Base-by-base conservation (phyloP, 35 echinoderm and acorn worm genomes). In the Apostichopus japonicus region DNA sequence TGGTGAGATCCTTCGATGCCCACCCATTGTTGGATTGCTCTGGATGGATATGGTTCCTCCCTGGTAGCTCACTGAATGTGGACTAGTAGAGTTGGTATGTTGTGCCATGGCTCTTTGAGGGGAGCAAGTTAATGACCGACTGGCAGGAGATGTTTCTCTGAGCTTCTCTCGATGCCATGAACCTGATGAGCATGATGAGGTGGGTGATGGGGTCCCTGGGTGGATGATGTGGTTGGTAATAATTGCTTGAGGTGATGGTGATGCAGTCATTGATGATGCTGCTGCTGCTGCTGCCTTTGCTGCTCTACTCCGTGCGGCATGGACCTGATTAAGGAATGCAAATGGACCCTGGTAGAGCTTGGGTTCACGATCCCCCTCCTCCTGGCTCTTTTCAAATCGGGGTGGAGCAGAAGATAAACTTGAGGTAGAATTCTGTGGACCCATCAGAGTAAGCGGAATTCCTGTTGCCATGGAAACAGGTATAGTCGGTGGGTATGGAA, bases 21-120 rank as follows among this genome's bases (percentile, higher is more conserved):
- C 67, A 14, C 72, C 62, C 10, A 70, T 76, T 22, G 54, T 87
- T 10, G 88, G 88, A 54, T 71, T 90, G 33, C 67, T 78, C 91
- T 94, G 93, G 61, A 97, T 94, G 22, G 95, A 95, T 82, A 97
- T 97, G 54, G 95, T 97, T 2, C 95, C 95, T 19, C 95, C 95
- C 92, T 97, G 95, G 63, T 94, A 97, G 78, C 91, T 97, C 23
- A 97, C 83, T 5, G 78, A 87, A 55, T 92, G 93, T 7, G 75
- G 90, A 17, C 63, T 87, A 65, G 59, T 65, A 22, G 86, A 21
- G 57, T 23, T 87, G 86, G 86, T 19, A 87, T 65, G 86, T 72
- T 71, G 56, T 56, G 86, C 72, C 70, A 79, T 19, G 33, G 52
- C 78, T 19, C 67, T 77, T 17, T 81, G 76, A 24, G 77, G 88